phyloP scores from a whole-genome alignment of 2,113 vertebrate species.

The Neomonachus schauinslandi region DNA sequence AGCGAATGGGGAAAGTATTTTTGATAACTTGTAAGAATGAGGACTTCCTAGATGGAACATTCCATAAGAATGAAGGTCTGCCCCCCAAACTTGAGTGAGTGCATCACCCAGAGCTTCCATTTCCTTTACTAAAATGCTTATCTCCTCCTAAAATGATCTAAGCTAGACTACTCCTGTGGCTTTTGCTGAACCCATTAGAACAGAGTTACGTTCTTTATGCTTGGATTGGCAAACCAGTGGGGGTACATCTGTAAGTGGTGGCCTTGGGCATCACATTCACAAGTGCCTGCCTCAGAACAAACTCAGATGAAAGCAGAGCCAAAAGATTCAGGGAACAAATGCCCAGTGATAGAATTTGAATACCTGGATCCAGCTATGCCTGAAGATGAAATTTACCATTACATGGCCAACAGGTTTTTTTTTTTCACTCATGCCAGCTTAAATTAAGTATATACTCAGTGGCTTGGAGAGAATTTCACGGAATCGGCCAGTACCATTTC shows the following conservation, averaged over 20 bases:
- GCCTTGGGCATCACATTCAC: background rate
- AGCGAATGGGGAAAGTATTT: background rate
- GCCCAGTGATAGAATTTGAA: background rate
- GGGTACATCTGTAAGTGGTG: background rate
- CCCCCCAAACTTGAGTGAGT: no score
- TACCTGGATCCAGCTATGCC: background rate
- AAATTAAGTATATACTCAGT: background rate
- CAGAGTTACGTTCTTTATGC: background rate
- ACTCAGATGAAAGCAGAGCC: background rate
- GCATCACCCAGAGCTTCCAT: background rate
- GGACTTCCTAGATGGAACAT: background rate
- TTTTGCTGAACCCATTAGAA: background rate
- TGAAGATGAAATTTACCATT: background rate
- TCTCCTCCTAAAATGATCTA: background rate
- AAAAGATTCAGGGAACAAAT: background rate
- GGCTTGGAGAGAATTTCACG: background rate
- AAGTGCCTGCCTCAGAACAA: background rate
- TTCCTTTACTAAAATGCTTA: background rate
- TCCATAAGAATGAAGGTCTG: background rate
- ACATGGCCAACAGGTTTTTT: background rate
- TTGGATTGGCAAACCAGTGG: background rate
- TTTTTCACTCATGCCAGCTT: background rate
- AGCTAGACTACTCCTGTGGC: background rate
- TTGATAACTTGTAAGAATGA: background rate
- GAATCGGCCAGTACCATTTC: background rate